Conservation (phyloP, 2,797 vertebrate species). For the Sciaenops ocellatus region DNA sequence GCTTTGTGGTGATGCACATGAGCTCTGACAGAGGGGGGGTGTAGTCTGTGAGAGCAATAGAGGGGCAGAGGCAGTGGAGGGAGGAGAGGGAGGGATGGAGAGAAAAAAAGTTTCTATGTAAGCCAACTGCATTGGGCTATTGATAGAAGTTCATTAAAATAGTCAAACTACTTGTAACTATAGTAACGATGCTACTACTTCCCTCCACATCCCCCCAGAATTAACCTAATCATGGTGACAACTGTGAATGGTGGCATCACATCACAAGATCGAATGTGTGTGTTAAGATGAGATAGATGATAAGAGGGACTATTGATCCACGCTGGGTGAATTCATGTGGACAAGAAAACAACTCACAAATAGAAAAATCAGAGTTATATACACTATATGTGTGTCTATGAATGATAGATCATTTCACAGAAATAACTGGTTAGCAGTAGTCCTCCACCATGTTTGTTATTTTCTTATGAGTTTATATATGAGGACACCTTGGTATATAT, state of each 20-base stretch:
- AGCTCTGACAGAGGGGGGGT: conserved; percentile 58
- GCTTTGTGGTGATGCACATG: conserved; percentile 65
- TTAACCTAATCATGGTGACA: background rate
- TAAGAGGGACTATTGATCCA: no score
- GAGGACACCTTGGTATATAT: background rate
- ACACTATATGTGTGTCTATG: no score
- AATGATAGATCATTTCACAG: no score
- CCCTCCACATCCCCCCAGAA: background rate
- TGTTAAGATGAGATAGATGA: no score
- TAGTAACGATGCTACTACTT: background rate
- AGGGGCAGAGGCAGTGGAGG: conserved; percentile 2
- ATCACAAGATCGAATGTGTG: background rate
- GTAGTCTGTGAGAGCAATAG: conserved; percentile 2
- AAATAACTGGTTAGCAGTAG: no score
- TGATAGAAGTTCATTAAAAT: no score
- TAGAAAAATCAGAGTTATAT: no score
- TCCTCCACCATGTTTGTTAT: background rate
- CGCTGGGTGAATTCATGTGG: no score
- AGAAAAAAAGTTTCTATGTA: background rate
- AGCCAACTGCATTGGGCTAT: background rate
- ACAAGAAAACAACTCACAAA: no score
- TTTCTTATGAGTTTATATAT: no score
- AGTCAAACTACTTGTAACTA: background rate
- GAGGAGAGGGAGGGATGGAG: background rate
- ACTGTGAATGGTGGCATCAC: background rate